Evolutionary conservation across 2,888 invertebrate species (phyloP).

Genomic region (Patella ulyssiponensis): DNA sequence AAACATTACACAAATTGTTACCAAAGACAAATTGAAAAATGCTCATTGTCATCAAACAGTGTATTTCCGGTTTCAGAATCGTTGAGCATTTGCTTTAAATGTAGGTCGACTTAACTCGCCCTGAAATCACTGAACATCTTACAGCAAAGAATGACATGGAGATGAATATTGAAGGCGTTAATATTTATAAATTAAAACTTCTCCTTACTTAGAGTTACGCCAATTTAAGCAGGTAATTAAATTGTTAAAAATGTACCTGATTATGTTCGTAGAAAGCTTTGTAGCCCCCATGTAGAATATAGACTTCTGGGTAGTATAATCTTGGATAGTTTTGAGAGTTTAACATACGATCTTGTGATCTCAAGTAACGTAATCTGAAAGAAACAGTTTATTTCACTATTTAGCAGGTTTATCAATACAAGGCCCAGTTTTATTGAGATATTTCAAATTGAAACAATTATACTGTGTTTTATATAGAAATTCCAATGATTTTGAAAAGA

Average conservation of each 20-base stretch:
- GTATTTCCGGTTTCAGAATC: no score
- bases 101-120: no score
- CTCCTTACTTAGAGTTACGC: not conserved
- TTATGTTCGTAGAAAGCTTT: conserved; percentile 83
- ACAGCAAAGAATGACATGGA: no score
- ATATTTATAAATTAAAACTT: not conserved
- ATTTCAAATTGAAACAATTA: not conserved
- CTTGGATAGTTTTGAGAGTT: conserved; percentile 87
- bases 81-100: no score
- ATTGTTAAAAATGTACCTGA: conserved; percentile 40
- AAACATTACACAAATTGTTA: not conserved
- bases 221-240: not conserved
- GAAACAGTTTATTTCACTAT: not conserved
- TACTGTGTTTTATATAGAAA: not conserved
- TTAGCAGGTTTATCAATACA: no score
- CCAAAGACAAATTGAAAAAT: no score
- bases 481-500: not conserved
- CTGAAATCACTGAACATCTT: no score
- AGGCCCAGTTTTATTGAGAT: no score
- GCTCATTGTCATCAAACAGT: no score
- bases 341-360: conserved; percentile 84
- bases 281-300: conserved; percentile 90
- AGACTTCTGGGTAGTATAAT: conserved; percentile 90
- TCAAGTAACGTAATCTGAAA: conserved; percentile 83
- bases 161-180: no score